phyloP scores from a whole-genome alignment of 2,888 invertebrate species.

The Drosophila neotestacea region DNA sequence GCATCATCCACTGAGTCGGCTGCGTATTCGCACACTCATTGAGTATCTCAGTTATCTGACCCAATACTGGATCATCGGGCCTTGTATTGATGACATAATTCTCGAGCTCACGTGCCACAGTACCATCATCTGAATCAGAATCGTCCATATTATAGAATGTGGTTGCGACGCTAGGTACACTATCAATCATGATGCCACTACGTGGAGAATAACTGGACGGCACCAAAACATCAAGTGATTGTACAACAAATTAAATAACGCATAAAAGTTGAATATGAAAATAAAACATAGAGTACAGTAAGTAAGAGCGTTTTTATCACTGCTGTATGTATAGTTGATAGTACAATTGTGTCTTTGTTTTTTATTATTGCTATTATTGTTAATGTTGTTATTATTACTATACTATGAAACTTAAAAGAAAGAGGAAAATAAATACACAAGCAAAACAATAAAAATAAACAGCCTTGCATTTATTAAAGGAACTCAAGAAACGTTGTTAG shows the following conservation, averaged over 20 bases:
- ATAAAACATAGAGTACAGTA: constrained; percentile 61
- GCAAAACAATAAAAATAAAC: constrained; percentile 20
- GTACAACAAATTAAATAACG: constrained; percentile 50
- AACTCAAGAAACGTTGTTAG: constrained; percentile 11
- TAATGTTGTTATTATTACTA: constrained; percentile 15
- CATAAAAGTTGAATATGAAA: constrained; percentile 66
- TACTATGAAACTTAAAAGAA: constrained; percentile 5
- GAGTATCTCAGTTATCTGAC: constrained; percentile 50
- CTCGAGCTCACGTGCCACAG: constrained; percentile 49
- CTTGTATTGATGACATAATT: constrained; percentile 40
- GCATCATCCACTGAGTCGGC: constrained; percentile 34
- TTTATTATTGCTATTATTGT: constrained; percentile 24
- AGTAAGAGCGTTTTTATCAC: constrained; percentile 43
- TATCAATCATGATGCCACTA: constrained; percentile 38
- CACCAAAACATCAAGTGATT: constrained; percentile 44
- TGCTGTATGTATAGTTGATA: constrained; percentile 15
- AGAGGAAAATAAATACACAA: constrained; percentile 20
- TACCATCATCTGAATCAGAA: constrained; percentile 71
- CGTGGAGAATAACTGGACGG: constrained; percentile 57
- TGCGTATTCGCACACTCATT: constrained; percentile 32
- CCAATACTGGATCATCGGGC: constrained; percentile 60
- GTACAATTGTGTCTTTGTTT: constrained; percentile 13
- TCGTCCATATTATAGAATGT: constrained; percentile 54
- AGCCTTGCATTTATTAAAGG: constrained; percentile 12
- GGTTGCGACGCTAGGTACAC: constrained; percentile 50